Percentiles rank a stretch among this genome's conserved stretches.
Conservation (phyloP, 2,113 vertebrate species). For the Chloebia gouldiae region DNA sequence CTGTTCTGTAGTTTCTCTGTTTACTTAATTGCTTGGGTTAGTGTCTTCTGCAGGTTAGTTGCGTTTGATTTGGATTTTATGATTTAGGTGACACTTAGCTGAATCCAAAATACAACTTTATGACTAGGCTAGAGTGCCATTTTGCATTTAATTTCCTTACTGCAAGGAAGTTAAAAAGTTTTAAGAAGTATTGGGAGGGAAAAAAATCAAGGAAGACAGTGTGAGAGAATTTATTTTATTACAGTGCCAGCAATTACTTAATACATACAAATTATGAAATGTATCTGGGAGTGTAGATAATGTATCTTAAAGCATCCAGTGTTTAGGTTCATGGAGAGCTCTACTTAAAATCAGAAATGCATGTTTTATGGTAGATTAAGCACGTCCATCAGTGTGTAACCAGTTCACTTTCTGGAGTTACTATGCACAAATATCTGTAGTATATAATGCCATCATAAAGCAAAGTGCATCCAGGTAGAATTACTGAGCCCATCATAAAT, state of each 20-base stretch:
- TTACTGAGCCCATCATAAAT: slow-evolving; percentile 20
- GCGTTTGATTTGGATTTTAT: neutral
- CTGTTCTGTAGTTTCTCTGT: neutral
- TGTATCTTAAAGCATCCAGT: neutral
- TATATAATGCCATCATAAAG: slow-evolving; percentile 16
- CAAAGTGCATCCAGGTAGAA: neutral
- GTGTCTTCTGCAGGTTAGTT: neutral
- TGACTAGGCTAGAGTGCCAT: neutral
- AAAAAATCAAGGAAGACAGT: neutral
- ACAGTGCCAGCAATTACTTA: neutral
- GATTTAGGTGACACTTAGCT: neutral
- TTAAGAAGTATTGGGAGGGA: neutral
- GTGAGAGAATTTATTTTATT: neutral
- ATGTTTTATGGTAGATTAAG: slow-evolving; percentile 21
- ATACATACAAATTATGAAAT: neutral
- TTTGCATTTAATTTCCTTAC: neutral
- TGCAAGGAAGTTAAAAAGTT: neutral
- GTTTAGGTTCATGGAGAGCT: neutral
- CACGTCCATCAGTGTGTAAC: neutral
- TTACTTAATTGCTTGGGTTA: neutral
- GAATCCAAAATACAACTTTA: neutral
- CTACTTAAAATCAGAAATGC: slow-evolving; percentile 10
- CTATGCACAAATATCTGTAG: neutral
- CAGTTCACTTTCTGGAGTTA: slow-evolving; percentile 10
- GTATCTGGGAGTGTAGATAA: neutral